Evolutionary conservation across 2,797 vertebrate genomes (phyloP).

Genomic region (Sarcoramphus papa): DNA sequence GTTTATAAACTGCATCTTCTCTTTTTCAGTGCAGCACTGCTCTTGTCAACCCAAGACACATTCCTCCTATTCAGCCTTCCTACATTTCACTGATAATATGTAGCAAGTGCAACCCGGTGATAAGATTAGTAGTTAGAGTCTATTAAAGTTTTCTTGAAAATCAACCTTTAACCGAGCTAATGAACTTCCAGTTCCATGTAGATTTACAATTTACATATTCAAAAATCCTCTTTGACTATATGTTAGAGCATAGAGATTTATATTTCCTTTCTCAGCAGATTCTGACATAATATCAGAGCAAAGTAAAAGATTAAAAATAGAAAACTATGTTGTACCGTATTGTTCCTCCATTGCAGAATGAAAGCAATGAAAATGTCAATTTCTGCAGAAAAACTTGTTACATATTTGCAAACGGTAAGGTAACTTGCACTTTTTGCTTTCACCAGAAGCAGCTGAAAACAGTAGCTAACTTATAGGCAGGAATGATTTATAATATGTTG

Average conservation of each 20-base stretch:
- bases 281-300: not conserved
- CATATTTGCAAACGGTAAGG: not conserved
- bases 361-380: not conserved
- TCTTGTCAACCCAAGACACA: not conserved
- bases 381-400: not conserved
- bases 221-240: not conserved
- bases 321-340: not conserved
- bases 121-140: slow-evolving; percentile 3
- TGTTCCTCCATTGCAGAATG: not conserved
- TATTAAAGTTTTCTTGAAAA: not conserved
- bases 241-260: not conserved
- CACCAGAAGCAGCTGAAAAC: not conserved
- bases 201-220: not conserved
- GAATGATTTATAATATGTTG: not conserved
- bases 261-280: not conserved
- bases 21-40: not conserved
- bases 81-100: not conserved
- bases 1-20: not conserved
- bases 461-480: not conserved
- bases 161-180: not conserved
- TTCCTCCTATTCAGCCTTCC: not conserved
- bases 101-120: not conserved
- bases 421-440: not conserved
- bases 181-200: not conserved
- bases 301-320: not conserved